These are phyloP conservation scores for Drosophila pandora DNA, from an alignment of 1,140 invertebrate genomes.

Conservation along the genomic window DNA sequence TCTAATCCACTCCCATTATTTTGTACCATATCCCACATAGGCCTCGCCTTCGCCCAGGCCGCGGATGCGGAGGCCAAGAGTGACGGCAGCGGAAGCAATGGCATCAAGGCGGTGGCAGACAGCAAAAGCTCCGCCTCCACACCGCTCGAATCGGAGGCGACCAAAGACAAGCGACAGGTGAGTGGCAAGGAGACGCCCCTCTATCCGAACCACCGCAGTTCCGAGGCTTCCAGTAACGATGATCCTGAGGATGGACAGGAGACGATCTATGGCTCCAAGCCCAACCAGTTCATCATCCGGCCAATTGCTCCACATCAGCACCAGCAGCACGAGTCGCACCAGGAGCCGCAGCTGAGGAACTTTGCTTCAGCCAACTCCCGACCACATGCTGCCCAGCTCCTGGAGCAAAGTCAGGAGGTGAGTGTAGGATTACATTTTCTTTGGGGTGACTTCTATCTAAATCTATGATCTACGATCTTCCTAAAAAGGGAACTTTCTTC, in stretches of 20 bases:
- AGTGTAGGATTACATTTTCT: constrained; percentile 24
- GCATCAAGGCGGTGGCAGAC: constrained; percentile 17
- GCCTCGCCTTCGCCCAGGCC: constrained; percentile 46
- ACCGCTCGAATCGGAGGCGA: constrained; percentile 52
- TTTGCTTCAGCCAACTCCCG: constrained; percentile 68
- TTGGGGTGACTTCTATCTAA: too few species aligned
- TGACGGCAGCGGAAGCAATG: constrained; percentile 23
- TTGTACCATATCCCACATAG: constrained; percentile 21
- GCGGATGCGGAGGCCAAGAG: constrained; percentile 50
- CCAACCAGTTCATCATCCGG: constrained; percentile 79
- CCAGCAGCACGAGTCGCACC: constrained; percentile 72
- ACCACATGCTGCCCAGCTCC: constrained; percentile 72
- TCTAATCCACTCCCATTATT: constrained; percentile 1
- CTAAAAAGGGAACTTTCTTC: too few species aligned
- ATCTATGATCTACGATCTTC: too few species aligned
- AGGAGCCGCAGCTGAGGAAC: constrained; percentile 77
- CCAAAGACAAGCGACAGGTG: constrained; percentile 80
- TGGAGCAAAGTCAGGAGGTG: constrained; percentile 82
- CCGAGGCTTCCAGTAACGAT: constrained; percentile 41
- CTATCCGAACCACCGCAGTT: constrained; percentile 75
- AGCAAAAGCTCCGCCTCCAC: constrained; percentile 37
- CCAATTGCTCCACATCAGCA: constrained; percentile 77
- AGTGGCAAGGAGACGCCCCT: constrained; percentile 68
- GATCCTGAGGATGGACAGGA: constrained; percentile 80
- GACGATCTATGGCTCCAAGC: constrained; percentile 77